These are phyloP conservation scores for Oikopleura vanhoeffeni DNA, from an alignment of 23 tunicate genomes.

Conservation along the genomic window DNA sequence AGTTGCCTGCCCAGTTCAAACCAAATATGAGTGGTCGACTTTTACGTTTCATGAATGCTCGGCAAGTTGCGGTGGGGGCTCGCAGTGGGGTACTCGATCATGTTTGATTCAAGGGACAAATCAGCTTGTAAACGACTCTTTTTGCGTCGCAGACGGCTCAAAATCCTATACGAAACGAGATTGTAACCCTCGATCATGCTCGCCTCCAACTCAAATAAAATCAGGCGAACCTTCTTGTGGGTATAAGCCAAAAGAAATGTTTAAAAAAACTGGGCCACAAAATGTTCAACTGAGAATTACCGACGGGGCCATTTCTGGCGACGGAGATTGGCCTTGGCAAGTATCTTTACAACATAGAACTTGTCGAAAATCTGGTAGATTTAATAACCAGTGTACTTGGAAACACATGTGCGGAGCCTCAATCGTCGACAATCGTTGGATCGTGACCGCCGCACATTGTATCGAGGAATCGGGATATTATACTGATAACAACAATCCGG, in stretches of 20 bases:
- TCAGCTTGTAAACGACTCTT: background rate
- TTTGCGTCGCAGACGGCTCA: background rate
- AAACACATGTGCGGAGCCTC: conserved; percentile 54
- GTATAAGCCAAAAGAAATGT: background rate
- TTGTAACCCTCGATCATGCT: background rate
- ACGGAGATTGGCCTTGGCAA: conserved; percentile 14
- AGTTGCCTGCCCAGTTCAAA: background rate
- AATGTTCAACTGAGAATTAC: background rate
- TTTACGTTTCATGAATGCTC: background rate
- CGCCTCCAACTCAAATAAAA: background rate
- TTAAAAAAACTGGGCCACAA: no score
- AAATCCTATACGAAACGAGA: background rate
- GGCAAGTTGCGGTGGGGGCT: background rate
- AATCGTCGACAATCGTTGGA: conserved; percentile 67
- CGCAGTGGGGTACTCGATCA: background rate
- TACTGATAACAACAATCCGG: conserved; percentile 6
- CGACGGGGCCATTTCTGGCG: background rate
- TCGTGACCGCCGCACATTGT: conserved; percentile 92
- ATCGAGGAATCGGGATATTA: conserved; percentile 3
- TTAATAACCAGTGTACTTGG: background rate
- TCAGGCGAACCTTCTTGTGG: background rate
- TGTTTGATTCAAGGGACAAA: background rate
- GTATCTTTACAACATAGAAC: background rate
- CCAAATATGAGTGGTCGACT: background rate
- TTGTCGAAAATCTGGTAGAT: background rate